These are phyloP conservation scores for Drosophila varians DNA, from an alignment of 1,140 invertebrate genomes.

Conservation along the genomic window DNA sequence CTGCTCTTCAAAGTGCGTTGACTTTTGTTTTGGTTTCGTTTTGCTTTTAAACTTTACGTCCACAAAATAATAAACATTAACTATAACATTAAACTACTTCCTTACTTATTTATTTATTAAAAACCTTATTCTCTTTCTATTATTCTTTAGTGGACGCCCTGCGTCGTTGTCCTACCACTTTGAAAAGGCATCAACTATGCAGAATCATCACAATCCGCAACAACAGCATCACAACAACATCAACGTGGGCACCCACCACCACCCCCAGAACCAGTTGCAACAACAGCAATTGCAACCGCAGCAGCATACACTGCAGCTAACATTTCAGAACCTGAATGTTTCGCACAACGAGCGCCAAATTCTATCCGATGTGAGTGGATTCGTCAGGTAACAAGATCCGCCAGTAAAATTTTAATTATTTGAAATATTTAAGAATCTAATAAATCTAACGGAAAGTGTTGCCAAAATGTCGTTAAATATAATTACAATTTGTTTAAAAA, in stretches of 20 bases:
- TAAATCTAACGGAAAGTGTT: too few species aligned
- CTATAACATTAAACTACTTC: background rate
- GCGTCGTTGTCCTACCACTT: constrained; percentile 83
- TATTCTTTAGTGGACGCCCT: constrained; percentile 22
- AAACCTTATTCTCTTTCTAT: background rate
- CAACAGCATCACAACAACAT: constrained; percentile 38
- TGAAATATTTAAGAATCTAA: constrained; percentile 3
- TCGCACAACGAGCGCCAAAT: constrained; percentile 85
- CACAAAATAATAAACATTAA: background rate
- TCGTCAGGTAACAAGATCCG: constrained; percentile 85
- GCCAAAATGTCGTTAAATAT: too few species aligned
- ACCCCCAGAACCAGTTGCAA: constrained; percentile 31
- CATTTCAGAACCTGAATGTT: constrained; percentile 87
- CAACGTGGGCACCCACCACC: constrained; percentile 82
- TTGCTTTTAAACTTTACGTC: background rate
- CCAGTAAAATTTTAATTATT: constrained; percentile 19
- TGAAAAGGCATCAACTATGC: constrained; percentile 7
- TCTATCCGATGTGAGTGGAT: constrained; percentile 89
- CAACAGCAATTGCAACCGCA: constrained; percentile 49
- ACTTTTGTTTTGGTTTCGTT: constrained; percentile 50
- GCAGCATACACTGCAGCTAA: constrained; percentile 87
- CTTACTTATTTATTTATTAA: too few species aligned
- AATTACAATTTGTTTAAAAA: too few species aligned
- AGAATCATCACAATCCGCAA: constrained; percentile 9
- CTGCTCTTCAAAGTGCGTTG: constrained; percentile 33